These are phyloP conservation scores for Rhabdomys pumilio DNA, from an alignment of 2,797 vertebrate species.

Conservation along the genomic window DNA sequence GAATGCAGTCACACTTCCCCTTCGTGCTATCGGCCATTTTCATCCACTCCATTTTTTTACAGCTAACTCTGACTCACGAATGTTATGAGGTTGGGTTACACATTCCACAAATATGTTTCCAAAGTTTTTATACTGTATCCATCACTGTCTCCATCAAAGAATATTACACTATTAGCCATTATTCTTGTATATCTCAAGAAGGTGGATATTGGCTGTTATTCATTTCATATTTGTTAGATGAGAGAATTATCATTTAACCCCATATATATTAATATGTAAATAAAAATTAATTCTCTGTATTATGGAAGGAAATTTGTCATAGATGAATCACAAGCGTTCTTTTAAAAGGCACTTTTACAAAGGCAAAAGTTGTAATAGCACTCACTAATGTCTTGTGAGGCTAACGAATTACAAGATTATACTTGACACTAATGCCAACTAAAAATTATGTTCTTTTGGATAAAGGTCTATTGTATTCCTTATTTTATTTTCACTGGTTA, in stretches of 20 bases:
- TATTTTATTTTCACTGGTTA: not conserved
- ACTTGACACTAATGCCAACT: slow-evolving; percentile 59
- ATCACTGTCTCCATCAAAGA: not conserved
- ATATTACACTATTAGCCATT: not conserved
- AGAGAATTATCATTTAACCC: not conserved
- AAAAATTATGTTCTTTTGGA: slow-evolving; percentile 73
- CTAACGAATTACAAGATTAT: slow-evolving; percentile 74
- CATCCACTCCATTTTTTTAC: not conserved
- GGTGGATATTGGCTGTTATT: not conserved
- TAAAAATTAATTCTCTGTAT: slow-evolving; percentile 63
- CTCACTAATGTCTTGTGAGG: slow-evolving; percentile 80
- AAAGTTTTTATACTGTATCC: not conserved
- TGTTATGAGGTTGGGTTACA: not conserved
- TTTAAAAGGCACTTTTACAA: slow-evolving; percentile 74
- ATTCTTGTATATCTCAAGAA: not conserved
- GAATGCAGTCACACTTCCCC: accelerated
- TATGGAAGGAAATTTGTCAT: slow-evolving; percentile 82
- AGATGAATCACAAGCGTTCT: slow-evolving; percentile 58
- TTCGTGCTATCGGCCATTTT: not conserved
- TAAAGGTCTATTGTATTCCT: not conserved
- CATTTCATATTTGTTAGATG: not conserved
- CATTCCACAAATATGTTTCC: not conserved
- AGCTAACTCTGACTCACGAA: not conserved
- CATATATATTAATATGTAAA: slow-evolving; percentile 40
- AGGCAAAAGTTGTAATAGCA: slow-evolving; percentile 78